These are phyloP conservation scores for Lerista edwardsae DNA, from an alignment of 2,797 vertebrate species.

Conservation along the genomic window DNA sequence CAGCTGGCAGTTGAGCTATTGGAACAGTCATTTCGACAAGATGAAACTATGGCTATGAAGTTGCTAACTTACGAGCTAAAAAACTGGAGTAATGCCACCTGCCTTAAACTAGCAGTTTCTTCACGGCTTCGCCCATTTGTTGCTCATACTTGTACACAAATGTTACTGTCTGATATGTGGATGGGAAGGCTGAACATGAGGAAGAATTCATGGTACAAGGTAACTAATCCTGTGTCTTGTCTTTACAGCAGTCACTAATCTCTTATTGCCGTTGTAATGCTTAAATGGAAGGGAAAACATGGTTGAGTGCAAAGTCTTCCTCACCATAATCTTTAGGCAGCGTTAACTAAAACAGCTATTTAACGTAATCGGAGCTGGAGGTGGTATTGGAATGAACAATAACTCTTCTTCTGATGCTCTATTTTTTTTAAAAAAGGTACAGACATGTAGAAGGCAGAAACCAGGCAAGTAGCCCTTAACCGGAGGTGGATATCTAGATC, in stretches of 20 bases:
- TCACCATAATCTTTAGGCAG: constrained; percentile 23
- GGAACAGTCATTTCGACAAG: constrained; percentile 96
- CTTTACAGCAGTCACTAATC: not conserved
- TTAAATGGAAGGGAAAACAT: constrained; percentile 37
- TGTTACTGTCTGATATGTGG: constrained; percentile 99
- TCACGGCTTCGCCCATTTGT: constrained; percentile 94
- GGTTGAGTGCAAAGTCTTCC: constrained; percentile 38
- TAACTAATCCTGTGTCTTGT: constrained; percentile 60
- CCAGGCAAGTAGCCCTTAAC: constrained; percentile 74
- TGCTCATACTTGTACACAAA: constrained; percentile 97
- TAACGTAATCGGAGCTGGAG: constrained; percentile 56
- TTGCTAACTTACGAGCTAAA: constrained; percentile 97
- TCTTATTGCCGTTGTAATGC: not conserved
- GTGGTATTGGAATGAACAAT: constrained; percentile 51
- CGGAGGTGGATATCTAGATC: constrained; percentile 64
- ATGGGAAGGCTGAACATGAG: constrained; percentile 99
- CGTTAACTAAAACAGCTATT: constrained; percentile 53
- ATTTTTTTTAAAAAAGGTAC: constrained; percentile 77
- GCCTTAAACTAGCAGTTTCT: constrained; percentile 95
- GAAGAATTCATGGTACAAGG: constrained; percentile 99
- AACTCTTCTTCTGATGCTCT: constrained; percentile 70
- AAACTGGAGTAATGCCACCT: constrained; percentile 99
- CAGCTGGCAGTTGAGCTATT: constrained; percentile 94
- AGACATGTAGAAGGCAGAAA: constrained; percentile 75
- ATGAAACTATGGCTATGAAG: constrained; percentile 99